Conservation (phyloP, 1,140 invertebrate genomes). For the Drosophila mauritiana region DNA sequence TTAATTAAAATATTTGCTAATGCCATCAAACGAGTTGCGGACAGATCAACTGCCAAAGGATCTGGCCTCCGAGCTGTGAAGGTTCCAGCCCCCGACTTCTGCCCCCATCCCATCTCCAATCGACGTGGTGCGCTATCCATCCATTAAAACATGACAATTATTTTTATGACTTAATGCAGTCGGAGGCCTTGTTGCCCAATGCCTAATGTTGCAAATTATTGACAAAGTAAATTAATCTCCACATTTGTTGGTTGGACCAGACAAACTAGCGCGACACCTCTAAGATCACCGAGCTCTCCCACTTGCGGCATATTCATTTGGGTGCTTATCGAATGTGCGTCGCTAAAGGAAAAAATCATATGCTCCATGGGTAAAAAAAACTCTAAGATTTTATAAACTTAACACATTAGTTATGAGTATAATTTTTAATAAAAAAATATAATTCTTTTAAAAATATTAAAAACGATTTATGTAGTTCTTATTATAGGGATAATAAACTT, state of each 20-base stretch:
- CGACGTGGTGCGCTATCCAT: constrained; percentile 14
- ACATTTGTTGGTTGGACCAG: constrained; percentile 40
- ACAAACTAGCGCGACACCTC: constrained; percentile 47
- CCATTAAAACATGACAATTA: constrained; percentile 51
- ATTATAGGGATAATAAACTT: too few species aligned
- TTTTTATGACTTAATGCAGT: constrained; percentile 49
- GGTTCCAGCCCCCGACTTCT: constrained; percentile 5
- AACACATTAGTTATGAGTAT: background rate
- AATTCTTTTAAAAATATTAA: too few species aligned
- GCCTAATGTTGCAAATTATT: constrained; percentile 56
- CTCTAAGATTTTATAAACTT: background rate
- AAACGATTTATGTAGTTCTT: too few species aligned
- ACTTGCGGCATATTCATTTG: constrained; percentile 21
- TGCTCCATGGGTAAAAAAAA: background rate
- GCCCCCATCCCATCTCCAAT: background rate
- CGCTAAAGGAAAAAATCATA: background rate
- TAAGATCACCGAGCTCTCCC: constrained; percentile 25
- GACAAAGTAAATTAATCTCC: constrained; percentile 59
- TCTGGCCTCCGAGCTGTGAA: constrained; percentile 25
- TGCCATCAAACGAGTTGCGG: constrained; percentile 55
- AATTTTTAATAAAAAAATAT: too few species aligned
- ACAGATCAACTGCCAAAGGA: constrained; percentile 45
- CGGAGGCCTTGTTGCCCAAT: constrained; percentile 45
- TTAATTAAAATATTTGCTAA: constrained; percentile 79
- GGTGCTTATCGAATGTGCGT: background rate